Conservation (phyloP, 2,888 invertebrate genomes). For the Dryococelus australis region DNA sequence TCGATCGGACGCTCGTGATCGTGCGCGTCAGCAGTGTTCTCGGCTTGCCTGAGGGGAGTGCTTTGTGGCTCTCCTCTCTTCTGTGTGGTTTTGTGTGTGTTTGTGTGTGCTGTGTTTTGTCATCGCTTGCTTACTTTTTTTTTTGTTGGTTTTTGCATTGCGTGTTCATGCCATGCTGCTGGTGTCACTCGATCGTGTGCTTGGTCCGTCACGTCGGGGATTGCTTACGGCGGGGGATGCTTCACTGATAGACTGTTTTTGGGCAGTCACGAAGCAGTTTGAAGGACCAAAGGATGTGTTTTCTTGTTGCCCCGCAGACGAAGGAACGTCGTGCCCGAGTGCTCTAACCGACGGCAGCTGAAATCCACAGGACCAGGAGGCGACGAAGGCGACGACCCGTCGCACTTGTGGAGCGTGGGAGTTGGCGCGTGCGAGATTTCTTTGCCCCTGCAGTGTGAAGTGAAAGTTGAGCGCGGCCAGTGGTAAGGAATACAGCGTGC, state of each 20-base stretch:
- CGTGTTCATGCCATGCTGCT: too few relatives aligned
- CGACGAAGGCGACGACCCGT: neutral
- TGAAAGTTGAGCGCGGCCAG: neutral
- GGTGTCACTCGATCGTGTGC: too few relatives aligned
- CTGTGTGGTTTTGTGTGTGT: neutral
- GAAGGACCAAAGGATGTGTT: neutral
- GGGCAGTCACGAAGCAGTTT: neutral
- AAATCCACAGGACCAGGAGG: neutral
- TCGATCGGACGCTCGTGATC: neutral
- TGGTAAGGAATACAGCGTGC: neutral
- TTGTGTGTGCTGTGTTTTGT: neutral
- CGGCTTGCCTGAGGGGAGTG: neutral
- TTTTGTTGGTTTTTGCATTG: neutral
- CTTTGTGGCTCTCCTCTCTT: neutral
- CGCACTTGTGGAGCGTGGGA: neutral
- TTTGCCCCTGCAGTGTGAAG: neutral
- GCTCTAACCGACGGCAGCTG: neutral
- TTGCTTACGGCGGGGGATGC: neutral
- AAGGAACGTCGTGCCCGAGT: neutral
- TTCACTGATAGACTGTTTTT: neutral
- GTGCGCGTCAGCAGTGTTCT: too few relatives aligned
- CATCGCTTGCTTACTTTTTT: neutral
- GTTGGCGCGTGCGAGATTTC: neutral
- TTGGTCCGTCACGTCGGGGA: neutral
- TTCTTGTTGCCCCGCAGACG: neutral